Base-by-base conservation (phyloP, 2,797 vertebrate species). In the Brotula barbata region DNA sequence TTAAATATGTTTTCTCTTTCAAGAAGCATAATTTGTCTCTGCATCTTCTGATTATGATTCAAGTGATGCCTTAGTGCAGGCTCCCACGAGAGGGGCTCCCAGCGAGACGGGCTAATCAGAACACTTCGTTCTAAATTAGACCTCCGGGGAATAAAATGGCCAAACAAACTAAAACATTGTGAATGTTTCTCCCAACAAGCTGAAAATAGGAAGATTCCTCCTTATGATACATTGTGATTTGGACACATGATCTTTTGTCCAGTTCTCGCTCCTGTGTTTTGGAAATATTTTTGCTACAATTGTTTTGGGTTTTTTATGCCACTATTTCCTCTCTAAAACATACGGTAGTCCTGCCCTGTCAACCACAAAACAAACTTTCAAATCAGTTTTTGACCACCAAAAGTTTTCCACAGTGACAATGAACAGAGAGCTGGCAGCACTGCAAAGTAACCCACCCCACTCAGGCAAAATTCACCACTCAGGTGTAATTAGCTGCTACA, bases 101-200 rank as follows among this genome's bases (percentile, higher is more conserved):
- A 40, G 74, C 78, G 75, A 85, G 85, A 53, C 16, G 17, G 72
- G 78, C 82, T 85, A 84, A 87, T 87, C 82, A 87, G 81, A 87
- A 86, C 37, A 41, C 78, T 83, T 79, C 71, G 34, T 86, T 79
- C 67, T 85, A 87, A 85, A 88, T 88, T 87, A 83, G 83, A 85
- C 80, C 83, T 85, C 78, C 65, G 43, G 85, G 80, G 85, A 85
- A 68, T 74, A 75, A 80, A 80, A 84, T 41, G 68, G 54, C 81
- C 84, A 84, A 87, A 83, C 82, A 87, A 84, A 85, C 82, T 59
- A 63, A 86, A 87, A 85, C 77, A 78, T 80, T 80, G 72, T 83
- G 68, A 44, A 70, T 63, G 60, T 85, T 85, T 85, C 83, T 85
- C 59, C 50, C 40, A 70, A 84, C 70, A 80, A 61, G 49, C 37